phyloP scores from a whole-genome alignment of 30 jellyfish, hydroid and myxozoan genomes.

The Aurelia aurita region DNA sequence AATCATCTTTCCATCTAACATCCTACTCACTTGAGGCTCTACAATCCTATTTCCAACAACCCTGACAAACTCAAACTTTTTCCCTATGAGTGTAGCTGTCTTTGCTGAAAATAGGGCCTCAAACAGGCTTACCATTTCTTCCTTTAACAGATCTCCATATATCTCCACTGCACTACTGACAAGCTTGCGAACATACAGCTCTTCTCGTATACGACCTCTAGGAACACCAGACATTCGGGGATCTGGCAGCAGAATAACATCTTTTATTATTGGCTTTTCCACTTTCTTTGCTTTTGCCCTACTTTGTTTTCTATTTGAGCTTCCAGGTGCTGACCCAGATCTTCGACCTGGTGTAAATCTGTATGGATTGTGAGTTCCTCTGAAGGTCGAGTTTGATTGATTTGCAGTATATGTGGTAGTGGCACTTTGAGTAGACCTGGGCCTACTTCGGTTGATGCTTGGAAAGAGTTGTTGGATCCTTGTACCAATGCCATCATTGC shows the following conservation, averaged over 20 bases:
- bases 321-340: too few relatives aligned
- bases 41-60: conserved; percentile 10
- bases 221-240: conserved; percentile 18
- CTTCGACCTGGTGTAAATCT: too few relatives aligned
- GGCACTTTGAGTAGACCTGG: too few relatives aligned
- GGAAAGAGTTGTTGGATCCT: too few relatives aligned
- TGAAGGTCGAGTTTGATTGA: too few relatives aligned
- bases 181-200: neutral
- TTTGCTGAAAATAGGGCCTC: neutral
- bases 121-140: neutral
- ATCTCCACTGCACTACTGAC: neutral
- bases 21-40: neutral
- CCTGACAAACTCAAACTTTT: conserved; percentile 6
- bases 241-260: conserved; percentile 2
- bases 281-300: neutral
- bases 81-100: neutral
- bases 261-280: neutral
- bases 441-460: too few relatives aligned
- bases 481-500: too few relatives aligned
- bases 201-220: conserved; percentile 5
- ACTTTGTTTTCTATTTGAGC: neutral
- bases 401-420: too few relatives aligned
- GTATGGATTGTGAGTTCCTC: too few relatives aligned
- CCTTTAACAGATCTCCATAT: neutral
- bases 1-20: neutral